Conservation (phyloP, 2,888 invertebrate species). For the Dryococelus australis region DNA sequence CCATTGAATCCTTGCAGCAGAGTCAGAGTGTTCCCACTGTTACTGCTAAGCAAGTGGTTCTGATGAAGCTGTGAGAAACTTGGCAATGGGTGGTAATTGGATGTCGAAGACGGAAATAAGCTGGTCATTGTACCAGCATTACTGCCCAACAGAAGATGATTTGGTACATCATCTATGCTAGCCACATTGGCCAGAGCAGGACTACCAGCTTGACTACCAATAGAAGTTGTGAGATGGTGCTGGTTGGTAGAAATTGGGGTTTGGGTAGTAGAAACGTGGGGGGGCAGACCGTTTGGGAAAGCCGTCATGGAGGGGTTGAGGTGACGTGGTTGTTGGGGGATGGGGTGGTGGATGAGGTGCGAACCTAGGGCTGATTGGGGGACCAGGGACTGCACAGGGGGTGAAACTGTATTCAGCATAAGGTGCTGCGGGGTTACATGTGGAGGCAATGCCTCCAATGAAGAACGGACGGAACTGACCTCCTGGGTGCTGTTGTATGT, state of each 20-base stretch:
- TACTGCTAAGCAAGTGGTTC: constrained; percentile 23
- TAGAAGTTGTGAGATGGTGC: constrained; percentile 76
- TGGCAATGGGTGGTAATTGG: constrained; percentile 60
- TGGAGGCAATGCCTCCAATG: constrained; percentile 19
- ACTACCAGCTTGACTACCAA: constrained; percentile 66
- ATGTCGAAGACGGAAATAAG: constrained; percentile 11
- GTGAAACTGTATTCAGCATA: constrained; percentile 37
- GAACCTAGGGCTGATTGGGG: constrained; percentile 53
- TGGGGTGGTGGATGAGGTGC: constrained; percentile 56
- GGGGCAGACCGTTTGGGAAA: constrained; percentile 87
- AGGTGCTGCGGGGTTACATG: constrained; percentile 39
- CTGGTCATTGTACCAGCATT: neutral
- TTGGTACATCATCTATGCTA: constrained; percentile 24
- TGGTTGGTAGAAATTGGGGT: constrained; percentile 62
- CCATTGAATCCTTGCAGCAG: constrained; percentile 28
- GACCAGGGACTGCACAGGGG: constrained; percentile 58
- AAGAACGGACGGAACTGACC: constrained; percentile 51
- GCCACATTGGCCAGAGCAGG: constrained; percentile 22
- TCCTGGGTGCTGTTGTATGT: constrained; percentile 37
- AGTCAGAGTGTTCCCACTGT: constrained; percentile 27
- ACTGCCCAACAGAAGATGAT: constrained; percentile 31
- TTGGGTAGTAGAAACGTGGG: constrained; percentile 55
- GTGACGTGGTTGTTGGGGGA: constrained; percentile 58
- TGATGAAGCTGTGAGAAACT: constrained; percentile 70
- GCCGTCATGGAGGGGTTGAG: constrained; percentile 53